A percentile compares a stretch with the other conserved stretches of the same genome.
Evolutionary conservation across 2,797 vertebrate genomes (phyloP).

Genomic region (Sebastes jordani): DNA sequence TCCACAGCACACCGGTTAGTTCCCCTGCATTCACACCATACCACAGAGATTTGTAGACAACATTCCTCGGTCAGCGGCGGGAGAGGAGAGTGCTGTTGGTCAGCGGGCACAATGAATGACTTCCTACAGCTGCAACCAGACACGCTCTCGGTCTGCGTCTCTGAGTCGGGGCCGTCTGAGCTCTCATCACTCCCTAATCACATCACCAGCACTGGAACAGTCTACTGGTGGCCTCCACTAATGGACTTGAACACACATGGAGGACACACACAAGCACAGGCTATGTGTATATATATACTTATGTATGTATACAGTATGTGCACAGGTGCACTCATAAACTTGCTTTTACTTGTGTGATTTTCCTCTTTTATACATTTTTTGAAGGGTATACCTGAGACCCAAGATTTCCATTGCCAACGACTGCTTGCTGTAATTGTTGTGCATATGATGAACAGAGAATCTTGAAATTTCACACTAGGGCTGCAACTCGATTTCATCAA

Average conservation of each 20-base stretch:
- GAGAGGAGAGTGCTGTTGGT: conserved; percentile 52
- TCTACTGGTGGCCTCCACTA: conserved; percentile 30
- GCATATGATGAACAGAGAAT: too few relatives aligned
- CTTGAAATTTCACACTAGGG: background rate
- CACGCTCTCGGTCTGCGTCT: conserved; percentile 45
- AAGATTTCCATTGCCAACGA: too few relatives aligned
- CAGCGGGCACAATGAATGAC: conserved; percentile 74
- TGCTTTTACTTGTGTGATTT: too few relatives aligned
- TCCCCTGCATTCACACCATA: conserved; percentile 63
- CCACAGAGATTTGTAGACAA: conserved; percentile 68
- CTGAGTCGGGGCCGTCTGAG: conserved; percentile 41
- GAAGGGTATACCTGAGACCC: too few relatives aligned
- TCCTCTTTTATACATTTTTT: too few relatives aligned
- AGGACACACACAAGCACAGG: background rate
- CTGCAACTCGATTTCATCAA: background rate
- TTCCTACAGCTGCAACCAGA: conserved; percentile 78
- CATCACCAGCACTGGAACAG: conserved; percentile 40
- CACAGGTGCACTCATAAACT: background rate
- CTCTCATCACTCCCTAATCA: conserved; percentile 66
- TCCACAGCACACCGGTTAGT: conserved; percentile 52
- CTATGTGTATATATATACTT: background rate
- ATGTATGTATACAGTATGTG: background rate
- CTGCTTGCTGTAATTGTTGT: too few relatives aligned
- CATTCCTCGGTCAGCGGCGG: conserved; percentile 50
- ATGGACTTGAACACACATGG: conserved; percentile 35